Evolutionary conservation across 2,797 vertebrate genomes (phyloP), one percentile per base, ranked within the genome.

Genomic region (Pangasius macronema): DNA sequence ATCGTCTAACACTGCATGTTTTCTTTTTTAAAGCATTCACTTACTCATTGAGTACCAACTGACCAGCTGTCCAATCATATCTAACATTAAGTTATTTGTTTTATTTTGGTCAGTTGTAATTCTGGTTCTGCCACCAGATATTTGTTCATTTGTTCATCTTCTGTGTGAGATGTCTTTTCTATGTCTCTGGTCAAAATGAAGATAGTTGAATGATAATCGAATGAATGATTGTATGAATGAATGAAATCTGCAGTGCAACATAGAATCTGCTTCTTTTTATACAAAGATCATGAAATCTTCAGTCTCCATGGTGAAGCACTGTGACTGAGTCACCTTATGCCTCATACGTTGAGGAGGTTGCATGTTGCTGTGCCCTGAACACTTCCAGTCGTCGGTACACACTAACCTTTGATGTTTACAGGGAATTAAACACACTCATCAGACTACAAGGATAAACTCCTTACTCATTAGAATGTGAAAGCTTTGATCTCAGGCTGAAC

Each of bases 391-490:
- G 11, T 70, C 24, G 11, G 65, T 16, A 70, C 30, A n/a, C 30
- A 5, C 63, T 68, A n/a, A 49, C 42, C 22, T 82, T 49, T 82
- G 39, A 84, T 84, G 30, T 84, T 36, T 27, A 51, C 13, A 49
- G 27, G 14, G 10, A 55, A 20, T 72, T 72, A 84, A 55, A 55
- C 22, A 55, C 46, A 18, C 80, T 51, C 63, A 67, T 18, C 81
- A 33, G 81, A 67, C 81, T 33, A 68, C 42, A 82, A 0, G 16
- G 59, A n/a, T 65, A 67, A 83, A 67, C 65, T 39, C 11, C 20
- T 84, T 27, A 84, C 65, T 55, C 67, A 55, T 39, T 72, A 72
- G 24, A 84, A 55, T 57, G 65, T 36, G 9, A 84, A 84, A 84
- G 82, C 82, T 67, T 70, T 72, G 49, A 72, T 84, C 82, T 84